Conservation (phyloP, 2,113 vertebrate genomes). For the Columba livia region DNA sequence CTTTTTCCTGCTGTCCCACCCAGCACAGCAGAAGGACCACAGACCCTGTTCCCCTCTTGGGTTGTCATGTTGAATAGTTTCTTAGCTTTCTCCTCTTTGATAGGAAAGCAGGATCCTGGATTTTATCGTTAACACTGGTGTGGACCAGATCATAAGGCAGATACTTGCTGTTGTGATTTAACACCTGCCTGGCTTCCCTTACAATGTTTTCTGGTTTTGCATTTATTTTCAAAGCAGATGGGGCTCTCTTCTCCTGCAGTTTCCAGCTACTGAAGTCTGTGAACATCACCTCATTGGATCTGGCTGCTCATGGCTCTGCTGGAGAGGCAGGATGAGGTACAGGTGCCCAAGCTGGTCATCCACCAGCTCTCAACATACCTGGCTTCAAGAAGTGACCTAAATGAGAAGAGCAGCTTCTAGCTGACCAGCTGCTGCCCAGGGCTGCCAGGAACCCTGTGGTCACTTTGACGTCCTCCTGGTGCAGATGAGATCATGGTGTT, state of each 20-base stretch:
- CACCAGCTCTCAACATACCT: background rate
- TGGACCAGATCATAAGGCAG: background rate
- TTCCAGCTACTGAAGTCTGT: background rate
- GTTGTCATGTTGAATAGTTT: background rate
- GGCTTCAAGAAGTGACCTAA: background rate
- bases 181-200: background rate
- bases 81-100: background rate
- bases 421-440: background rate
- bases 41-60: background rate
- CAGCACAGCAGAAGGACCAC: background rate
- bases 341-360: background rate
- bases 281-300: background rate
- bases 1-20: background rate
- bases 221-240: background rate
- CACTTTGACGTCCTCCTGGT: background rate
- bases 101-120: background rate
- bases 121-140: background rate
- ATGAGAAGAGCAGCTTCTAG: background rate
- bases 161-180: background rate
- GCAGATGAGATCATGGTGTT: rapidly evolving
- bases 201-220: background rate
- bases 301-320: background rate
- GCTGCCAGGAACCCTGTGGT: background rate
- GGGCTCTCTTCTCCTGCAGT: background rate
- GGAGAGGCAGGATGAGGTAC: background rate